Base-by-base conservation (phyloP, 2,113 vertebrate species). In the Geococcyx californianus region DNA sequence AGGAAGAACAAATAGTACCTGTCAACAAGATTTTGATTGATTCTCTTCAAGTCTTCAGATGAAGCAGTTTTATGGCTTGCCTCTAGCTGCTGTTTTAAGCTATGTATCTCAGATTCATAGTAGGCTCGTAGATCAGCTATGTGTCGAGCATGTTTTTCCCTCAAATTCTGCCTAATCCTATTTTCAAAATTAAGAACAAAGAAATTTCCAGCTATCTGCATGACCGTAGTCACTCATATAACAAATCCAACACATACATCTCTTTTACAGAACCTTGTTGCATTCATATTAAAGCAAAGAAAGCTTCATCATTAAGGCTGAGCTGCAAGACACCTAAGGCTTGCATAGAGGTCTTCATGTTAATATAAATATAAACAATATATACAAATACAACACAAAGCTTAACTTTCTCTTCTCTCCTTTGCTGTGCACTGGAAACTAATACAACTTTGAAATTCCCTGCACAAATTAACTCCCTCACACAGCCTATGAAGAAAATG, bases 81-180 rank as follows among this genome's bases (percentile, higher is more conserved):
- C 69, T 98, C 96, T 68, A 99, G 98, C 90, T 99, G 98, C 92
- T 99, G 99, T 82, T 98, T 98, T 47, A 99, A 94, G 81, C 94
- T 97, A 42, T 97, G 97, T 75, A 99, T 99, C 98, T 99, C 99
- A 4, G 98, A 98, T 63, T 99, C 99, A 29, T 99, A 99, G 95
- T 99, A 99, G 6, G 98, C 98, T 58, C 98, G 99, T 21, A 99
- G 98, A 58, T 99, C 99, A 3, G 99, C 98, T 24, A 99, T 87
- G 52, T 99, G 99, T 9, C 99, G 98, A 15, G 98, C 97, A 9
- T 99, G 99, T 70, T 99, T 99, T 78, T 99, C 99, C 90, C 99
- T 99, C 97, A 99, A 97, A 97, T 98, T 99, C 97, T 99, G 99
- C 87, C 99, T 98, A 51, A 99, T 96, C 66, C 99, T 99, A 74